phyloP scores from a whole-genome alignment of 2,113 vertebrate species.

The Antechinus stuartii region DNA sequence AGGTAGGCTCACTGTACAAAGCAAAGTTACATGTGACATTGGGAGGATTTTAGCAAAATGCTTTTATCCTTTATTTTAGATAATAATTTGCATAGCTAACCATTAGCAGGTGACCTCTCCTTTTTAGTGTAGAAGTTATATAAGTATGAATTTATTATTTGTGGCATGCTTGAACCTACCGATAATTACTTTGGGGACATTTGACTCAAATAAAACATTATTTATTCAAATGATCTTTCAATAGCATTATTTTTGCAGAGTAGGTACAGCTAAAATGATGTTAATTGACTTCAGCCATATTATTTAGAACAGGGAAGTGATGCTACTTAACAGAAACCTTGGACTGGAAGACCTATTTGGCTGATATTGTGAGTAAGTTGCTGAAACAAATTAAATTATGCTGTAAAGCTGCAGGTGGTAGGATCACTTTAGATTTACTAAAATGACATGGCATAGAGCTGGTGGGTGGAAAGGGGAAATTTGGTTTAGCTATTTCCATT shows the following conservation, averaged over 20 bases:
- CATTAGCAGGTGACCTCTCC: constrained; percentile 8
- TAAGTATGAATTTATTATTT: constrained; percentile 44
- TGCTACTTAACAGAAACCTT: not conserved
- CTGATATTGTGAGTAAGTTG: not conserved
- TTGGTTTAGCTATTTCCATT: not conserved
- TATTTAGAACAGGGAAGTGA: constrained; percentile 3
- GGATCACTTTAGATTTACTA: constrained; percentile 46
- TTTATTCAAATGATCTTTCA: constrained; percentile 10
- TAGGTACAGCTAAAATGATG: not conserved
- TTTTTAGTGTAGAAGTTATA: constrained; percentile 37
- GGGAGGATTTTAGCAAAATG: constrained; percentile 21
- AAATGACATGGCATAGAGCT: constrained; percentile 15
- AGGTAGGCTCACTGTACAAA: constrained; percentile 29
- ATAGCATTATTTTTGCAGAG: constrained; percentile 13
- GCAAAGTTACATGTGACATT: not conserved
- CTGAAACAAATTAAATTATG: constrained; percentile 3
- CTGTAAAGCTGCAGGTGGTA: not conserved
- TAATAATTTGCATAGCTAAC: constrained; percentile 46
- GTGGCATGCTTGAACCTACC: not conserved
- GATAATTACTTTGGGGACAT: constrained; percentile 35
- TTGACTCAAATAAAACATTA: constrained; percentile 45
- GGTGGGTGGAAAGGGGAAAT: constrained; percentile 28
- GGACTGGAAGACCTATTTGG: constrained; percentile 22
- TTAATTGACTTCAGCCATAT: not conserved
- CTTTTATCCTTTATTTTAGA: not conserved